Evolutionary conservation across 1,140 invertebrate genomes (phyloP).

Genomic region (Ceratina calcarata): DNA sequence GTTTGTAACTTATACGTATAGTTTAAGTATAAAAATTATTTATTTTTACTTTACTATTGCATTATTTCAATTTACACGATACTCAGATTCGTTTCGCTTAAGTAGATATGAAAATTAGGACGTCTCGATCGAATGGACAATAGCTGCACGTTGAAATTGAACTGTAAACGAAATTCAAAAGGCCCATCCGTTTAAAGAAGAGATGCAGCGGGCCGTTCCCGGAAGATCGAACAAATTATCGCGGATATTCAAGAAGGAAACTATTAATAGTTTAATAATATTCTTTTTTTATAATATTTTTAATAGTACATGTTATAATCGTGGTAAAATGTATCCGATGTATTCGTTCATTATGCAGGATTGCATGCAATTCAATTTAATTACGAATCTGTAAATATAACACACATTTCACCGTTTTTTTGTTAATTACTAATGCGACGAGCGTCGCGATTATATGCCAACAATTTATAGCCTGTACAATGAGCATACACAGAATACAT

Average conservation of each 20-base stretch:
- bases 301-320: constrained; percentile 38
- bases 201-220: too few species aligned
- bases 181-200: too few species aligned
- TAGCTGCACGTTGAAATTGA: constrained; percentile 1
- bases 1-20: constrained; percentile 30
- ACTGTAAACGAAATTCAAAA: too few species aligned
- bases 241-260: constrained; percentile 10
- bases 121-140: constrained; percentile 17
- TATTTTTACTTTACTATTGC: constrained; percentile 42
- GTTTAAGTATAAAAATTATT: constrained; percentile 47
- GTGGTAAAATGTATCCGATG: constrained; percentile 39
- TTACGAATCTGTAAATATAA: constrained; percentile 51
- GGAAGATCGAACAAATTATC: constrained; percentile 13
- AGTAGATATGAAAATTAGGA: constrained; percentile 31
- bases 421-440: constrained; percentile 51
- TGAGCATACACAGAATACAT: constrained; percentile 37
- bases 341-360: constrained; percentile 40
- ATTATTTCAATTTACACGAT: constrained; percentile 24
- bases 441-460: constrained; percentile 44
- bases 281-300: constrained; percentile 4
- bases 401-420: constrained; percentile 44
- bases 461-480: constrained; percentile 54
- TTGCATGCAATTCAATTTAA: constrained; percentile 49
- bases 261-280: not conserved
- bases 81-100: constrained; percentile 18